Conservation (phyloP, 2,113 vertebrate species). For the Cryptomyrus ogoouensis region DNA sequence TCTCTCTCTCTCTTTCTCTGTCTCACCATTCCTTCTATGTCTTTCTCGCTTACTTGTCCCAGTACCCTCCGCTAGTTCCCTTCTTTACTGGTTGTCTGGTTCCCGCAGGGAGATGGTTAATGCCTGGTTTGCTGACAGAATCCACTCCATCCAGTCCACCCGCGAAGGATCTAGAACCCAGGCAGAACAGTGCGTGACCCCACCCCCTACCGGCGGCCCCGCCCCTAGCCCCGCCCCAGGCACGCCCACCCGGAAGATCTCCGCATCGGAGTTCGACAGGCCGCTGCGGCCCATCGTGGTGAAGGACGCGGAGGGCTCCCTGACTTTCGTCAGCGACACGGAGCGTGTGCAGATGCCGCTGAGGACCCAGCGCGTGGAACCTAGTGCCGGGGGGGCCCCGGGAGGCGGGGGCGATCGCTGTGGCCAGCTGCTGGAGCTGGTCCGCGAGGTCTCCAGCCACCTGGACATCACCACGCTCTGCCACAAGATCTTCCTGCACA, state of each 20-base stretch:
- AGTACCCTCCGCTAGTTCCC: neutral
- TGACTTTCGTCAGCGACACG: constrained; percentile 81
- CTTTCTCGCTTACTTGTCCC: neutral
- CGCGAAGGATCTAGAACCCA: constrained; percentile 62
- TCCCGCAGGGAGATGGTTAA: constrained; percentile 93
- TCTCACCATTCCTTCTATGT: neutral
- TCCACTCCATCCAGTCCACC: constrained; percentile 80
- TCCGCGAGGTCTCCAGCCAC: constrained; percentile 93
- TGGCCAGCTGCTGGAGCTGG: constrained; percentile 83
- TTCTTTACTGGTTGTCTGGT: neutral
- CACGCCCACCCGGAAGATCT: constrained; percentile 85
- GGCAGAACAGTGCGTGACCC: constrained; percentile 43
- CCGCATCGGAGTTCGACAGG: constrained; percentile 91
- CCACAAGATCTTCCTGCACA: constrained; percentile 95
- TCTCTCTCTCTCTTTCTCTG: neutral
- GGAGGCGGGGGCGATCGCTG: constrained; percentile 61
- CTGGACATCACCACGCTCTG: constrained; percentile 91
- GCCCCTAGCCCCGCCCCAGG: constrained; percentile 61
- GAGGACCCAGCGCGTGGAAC: constrained; percentile 56
- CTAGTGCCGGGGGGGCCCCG: constrained; percentile 46
- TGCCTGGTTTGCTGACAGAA: constrained; percentile 92
- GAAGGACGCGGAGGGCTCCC: constrained; percentile 82
- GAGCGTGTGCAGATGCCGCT: constrained; percentile 76
- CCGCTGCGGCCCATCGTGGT: constrained; percentile 89
- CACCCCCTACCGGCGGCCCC: constrained; percentile 46